These are phyloP conservation scores for Pseudorhiza aurosa DNA, from an alignment of 30 jellyfish, hydroid and myxozoan species.

Conservation along the genomic window DNA sequence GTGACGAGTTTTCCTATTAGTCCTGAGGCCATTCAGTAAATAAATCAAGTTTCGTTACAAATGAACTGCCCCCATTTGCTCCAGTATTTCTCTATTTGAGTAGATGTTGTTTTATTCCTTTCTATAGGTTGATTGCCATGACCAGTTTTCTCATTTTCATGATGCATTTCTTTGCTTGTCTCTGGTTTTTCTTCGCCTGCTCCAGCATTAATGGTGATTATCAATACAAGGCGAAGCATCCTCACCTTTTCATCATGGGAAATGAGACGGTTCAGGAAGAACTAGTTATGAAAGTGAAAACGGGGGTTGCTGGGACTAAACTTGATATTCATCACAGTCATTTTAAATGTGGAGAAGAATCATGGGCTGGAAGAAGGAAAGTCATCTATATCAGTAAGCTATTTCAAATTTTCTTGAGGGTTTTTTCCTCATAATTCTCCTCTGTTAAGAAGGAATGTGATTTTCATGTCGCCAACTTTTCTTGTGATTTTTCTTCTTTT, in stretches of 20 bases:
- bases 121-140: slow-evolving; percentile 3
- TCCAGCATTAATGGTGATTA: neutral
- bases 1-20: no score
- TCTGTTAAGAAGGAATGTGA: no score
- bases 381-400: neutral
- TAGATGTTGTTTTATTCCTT: no score
- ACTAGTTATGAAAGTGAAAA: neutral
- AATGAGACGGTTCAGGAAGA: no score
- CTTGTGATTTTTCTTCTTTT: no score
- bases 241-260: no score
- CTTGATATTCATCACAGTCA: slow-evolving; percentile 10
- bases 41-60: no score
- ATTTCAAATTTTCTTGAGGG: neutral
- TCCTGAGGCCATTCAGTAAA: no score
- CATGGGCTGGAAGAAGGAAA: slow-evolving; percentile 2
- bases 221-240: neutral
- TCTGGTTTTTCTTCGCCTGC: slow-evolving; percentile 52
- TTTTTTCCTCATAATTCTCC: no score
- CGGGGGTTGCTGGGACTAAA: neutral
- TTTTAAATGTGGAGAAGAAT: slow-evolving; percentile 5
- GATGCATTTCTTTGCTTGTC: slow-evolving; percentile 51
- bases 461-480: no score
- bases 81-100: no score
- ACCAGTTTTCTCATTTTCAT: slow-evolving; percentile 27
- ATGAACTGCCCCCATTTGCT: no score